Evolutionary conservation across 2,888 invertebrate species (phyloP).

Genomic region (Nowickia ferox): DNA sequence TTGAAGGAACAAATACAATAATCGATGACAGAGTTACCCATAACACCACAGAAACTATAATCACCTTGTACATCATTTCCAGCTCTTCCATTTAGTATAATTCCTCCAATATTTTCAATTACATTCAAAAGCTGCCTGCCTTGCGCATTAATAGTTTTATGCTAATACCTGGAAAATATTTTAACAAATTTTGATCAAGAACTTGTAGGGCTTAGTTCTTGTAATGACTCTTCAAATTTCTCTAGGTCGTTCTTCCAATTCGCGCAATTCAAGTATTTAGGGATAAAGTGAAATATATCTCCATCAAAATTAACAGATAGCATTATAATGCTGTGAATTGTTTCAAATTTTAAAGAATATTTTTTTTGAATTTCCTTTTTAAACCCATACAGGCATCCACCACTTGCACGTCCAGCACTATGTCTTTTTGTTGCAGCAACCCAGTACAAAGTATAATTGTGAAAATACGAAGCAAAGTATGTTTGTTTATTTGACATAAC

Average conservation of each 20-base stretch:
- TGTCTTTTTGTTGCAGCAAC: background rate
- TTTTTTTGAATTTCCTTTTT: background rate
- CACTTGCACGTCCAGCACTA: background rate
- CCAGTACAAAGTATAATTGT: background rate
- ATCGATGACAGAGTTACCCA: too few species aligned
- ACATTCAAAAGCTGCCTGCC: background rate
- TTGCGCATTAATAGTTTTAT: background rate
- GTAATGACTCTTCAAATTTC: slow-evolving; percentile 13
- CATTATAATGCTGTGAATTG: too few species aligned
- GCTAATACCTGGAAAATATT: background rate
- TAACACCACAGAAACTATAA: background rate
- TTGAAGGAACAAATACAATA: too few species aligned
- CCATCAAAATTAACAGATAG: background rate
- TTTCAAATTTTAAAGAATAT: background rate
- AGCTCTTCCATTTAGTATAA: slow-evolving; percentile 10
- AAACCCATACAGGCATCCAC: background rate
- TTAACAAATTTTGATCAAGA: background rate
- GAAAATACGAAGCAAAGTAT: background rate
- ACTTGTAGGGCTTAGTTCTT: background rate
- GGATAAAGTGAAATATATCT: slow-evolving; percentile 15
- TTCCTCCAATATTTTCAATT: background rate
- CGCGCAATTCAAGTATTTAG: slow-evolving; percentile 21
- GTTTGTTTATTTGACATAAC: too few species aligned
- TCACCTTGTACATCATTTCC: background rate
- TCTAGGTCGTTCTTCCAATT: slow-evolving; percentile 14